Conservation (phyloP, 2,888 invertebrate species). For the Chymomyza amoena region DNA sequence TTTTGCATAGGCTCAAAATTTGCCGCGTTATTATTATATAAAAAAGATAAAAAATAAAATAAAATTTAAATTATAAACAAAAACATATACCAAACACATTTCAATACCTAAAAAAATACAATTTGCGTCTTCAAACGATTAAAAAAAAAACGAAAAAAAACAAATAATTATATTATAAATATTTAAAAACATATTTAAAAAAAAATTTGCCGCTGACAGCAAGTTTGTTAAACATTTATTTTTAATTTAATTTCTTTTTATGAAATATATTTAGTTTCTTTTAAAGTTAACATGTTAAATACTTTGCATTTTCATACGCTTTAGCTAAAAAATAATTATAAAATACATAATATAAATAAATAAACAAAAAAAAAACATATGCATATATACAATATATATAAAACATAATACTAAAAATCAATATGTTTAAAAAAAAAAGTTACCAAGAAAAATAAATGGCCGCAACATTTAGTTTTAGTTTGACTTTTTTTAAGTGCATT, state of each 20-base stretch:
- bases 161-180: slow-evolving; percentile 35
- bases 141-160: slow-evolving; percentile 17
- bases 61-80: slow-evolving; percentile 25
- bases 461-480: slow-evolving; percentile 60
- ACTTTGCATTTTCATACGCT: slow-evolving; percentile 76
- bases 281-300: slow-evolving; percentile 51
- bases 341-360: slow-evolving; percentile 46
- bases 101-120: slow-evolving; percentile 50
- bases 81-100: slow-evolving; percentile 64
- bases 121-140: slow-evolving; percentile 56
- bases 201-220: slow-evolving; percentile 38
- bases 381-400: slow-evolving; percentile 32
- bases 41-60: slow-evolving; percentile 15
- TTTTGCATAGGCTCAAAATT: slow-evolving; percentile 64
- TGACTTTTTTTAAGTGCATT: slow-evolving; percentile 39
- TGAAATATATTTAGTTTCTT: slow-evolving; percentile 36
- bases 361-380: slow-evolving; percentile 47
- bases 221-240: slow-evolving; percentile 42
- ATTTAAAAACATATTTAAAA: slow-evolving; percentile 21
- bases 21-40: slow-evolving; percentile 61
- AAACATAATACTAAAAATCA: slow-evolving; percentile 29
- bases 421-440: slow-evolving; percentile 6
- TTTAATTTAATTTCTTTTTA: slow-evolving; percentile 26
- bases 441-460: slow-evolving; percentile 28
- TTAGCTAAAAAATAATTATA: slow-evolving; percentile 69